A percentile compares a stretch with the other conserved stretches of the same genome.
phyloP scores from a whole-genome alignment of 1,140 invertebrate species.

The Nilaparvata lugens region DNA sequence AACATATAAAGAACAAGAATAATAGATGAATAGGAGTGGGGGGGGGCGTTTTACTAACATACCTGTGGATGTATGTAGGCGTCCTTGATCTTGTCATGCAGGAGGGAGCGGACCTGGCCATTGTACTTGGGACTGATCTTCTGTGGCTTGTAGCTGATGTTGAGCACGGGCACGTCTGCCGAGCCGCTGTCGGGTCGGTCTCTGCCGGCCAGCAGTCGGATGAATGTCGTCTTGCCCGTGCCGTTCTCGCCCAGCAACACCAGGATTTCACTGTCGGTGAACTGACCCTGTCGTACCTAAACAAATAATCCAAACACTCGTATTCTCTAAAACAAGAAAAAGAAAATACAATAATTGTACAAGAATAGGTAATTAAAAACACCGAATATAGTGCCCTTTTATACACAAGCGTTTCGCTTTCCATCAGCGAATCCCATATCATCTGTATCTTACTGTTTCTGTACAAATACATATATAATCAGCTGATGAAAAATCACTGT shows the following conservation, averaged over 20 bases:
- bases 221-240: constrained; percentile 99
- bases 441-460: too few relatives aligned
- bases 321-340: too few relatives aligned
- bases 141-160: constrained; percentile 99
- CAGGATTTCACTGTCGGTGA: constrained; percentile 99
- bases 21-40: too few relatives aligned
- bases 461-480: too few relatives aligned
- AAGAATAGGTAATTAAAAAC: too few relatives aligned
- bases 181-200: constrained; percentile 83
- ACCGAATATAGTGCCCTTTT: too few relatives aligned
- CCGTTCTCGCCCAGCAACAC: constrained; percentile 98
- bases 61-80: constrained; percentile 92
- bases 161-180: constrained; percentile 76
- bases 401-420: too few relatives aligned
- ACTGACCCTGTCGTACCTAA: constrained; percentile 68
- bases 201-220: constrained; percentile 95
- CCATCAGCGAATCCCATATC: too few relatives aligned
- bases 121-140: constrained; percentile 96
- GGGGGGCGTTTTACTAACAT: too few relatives aligned
- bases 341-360: too few relatives aligned
- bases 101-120: constrained; percentile 79
- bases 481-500: too few relatives aligned
- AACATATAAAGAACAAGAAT: too few relatives aligned
- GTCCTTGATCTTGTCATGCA: constrained; percentile 95
- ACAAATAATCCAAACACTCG: neutral